Base-by-base conservation (phyloP, 2,797 vertebrate species). In the Mus caroli region DNA sequence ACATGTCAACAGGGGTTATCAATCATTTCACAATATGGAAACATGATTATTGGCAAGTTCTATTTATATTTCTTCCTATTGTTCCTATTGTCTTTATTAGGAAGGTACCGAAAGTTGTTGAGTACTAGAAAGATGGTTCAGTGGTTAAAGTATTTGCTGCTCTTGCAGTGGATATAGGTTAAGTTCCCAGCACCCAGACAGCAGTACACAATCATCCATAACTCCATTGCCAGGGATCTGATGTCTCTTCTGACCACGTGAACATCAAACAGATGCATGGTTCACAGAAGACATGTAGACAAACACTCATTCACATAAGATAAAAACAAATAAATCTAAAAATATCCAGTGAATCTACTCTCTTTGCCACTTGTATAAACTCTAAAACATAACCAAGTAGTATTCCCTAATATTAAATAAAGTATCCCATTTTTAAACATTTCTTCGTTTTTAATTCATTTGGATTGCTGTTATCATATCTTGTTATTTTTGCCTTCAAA, bases 401-500 rank as follows among this genome's bases (percentile, higher is more conserved):
- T 20, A 50, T 64, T 76, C 34, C 88, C 88, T 76, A 13, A 56
- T 40, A 34, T 11, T 10, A 90, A 75, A 43, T 60, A 46, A 62
- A 46, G 12, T 24, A 40, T 7, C 7, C 10, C 37, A 28, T 46
- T 69, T 75, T 52, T 50, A 14, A 89, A 71, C 6, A 7, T 88
- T 90, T 31, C 50, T 60, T 67, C 26, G 83, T 90, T n/a, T 34
- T 0, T 52, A 86, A 76, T 34, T 79, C n/a, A 90, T 77, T 54
- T 17, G 20, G 8, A 5, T 15, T 79, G 22, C 10, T 67, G 34
- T 52, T 9, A 43, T 75, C 22, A 34, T 3, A 79, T 79, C 67
- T 78, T 86, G 1, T 58, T 92, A 71, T 60, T 95, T 90, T 90
- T 82, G 24, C 22, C 71, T 54, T 79, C 24, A 95, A 93, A 56